Conservation (phyloP, 2,797 vertebrate species). For the Trematomus bernacchii region DNA sequence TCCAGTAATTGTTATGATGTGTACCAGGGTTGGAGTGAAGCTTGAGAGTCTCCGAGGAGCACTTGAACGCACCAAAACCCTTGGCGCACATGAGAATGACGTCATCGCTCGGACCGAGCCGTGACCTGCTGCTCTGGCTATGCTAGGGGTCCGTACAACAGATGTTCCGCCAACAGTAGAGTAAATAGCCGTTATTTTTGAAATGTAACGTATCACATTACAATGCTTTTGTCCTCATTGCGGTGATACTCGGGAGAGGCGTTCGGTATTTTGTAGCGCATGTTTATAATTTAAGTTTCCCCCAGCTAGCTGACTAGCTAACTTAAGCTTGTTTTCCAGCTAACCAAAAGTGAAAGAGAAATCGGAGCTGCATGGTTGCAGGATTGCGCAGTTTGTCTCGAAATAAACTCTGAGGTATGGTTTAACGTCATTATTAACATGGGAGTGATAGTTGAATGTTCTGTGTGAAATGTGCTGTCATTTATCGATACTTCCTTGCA, state of each 20-base stretch:
- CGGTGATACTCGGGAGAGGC: conserved; percentile 12
- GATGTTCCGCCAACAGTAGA: conserved; percentile 41
- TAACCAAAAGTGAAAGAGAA: conserved; percentile 62
- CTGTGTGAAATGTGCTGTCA: neutral
- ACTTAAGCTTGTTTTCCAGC: conserved; percentile 27
- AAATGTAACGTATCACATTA: neutral
- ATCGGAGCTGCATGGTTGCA: conserved; percentile 15
- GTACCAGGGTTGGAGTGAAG: neutral
- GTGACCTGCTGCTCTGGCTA: conserved; percentile 73
- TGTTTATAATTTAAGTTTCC: conserved; percentile 62
- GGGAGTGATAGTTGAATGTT: neutral
- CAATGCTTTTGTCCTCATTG: neutral
- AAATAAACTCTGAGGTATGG: conserved; percentile 38
- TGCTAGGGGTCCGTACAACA: conserved; percentile 61
- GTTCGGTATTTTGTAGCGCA: conserved; percentile 5
- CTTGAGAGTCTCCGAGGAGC: conserved; percentile 3
- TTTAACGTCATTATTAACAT: neutral
- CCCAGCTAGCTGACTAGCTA: conserved; percentile 65
- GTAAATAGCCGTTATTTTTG: neutral
- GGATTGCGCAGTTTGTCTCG: conserved; percentile 1
- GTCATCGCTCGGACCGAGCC: conserved; percentile 70
- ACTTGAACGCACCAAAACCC: conserved; percentile 39
- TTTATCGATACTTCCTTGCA: conserved; percentile 7
- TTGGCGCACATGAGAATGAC: conserved; percentile 60
- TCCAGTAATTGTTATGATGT: neutral